Evolutionary conservation across 2,888 invertebrate genomes (phyloP).

Genomic region (Cephus pygmeus): DNA sequence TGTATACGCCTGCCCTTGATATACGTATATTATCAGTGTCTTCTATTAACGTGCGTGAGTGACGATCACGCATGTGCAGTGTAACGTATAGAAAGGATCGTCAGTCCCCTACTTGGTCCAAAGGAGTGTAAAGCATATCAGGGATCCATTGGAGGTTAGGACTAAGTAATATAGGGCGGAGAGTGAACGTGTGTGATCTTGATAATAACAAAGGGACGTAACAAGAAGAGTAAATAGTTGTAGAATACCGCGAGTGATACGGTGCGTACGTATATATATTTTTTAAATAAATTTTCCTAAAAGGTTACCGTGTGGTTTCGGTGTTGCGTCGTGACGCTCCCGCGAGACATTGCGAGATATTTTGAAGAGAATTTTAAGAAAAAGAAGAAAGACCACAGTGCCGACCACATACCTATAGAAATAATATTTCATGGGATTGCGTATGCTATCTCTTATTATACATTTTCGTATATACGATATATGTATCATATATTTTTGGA

Average conservation of each 20-base stretch:
- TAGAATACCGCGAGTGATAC: background rate
- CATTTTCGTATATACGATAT: constrained; percentile 17
- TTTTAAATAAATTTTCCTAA: constrained; percentile 11
- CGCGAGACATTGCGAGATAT: background rate
- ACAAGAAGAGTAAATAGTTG: constrained; percentile 13
- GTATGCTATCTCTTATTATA: background rate
- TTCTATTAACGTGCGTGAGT: background rate
- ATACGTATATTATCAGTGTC: background rate
- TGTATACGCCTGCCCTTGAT: background rate
- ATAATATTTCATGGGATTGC: background rate
- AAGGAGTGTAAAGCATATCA: background rate
- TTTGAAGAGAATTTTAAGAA: background rate
- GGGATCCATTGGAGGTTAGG: background rate
- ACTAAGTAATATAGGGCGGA: background rate
- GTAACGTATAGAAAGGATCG: background rate
- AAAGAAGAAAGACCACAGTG: background rate
- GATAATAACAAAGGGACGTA: constrained; percentile 9
- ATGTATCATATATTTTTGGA: constrained; percentile 52
- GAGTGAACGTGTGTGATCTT: constrained; percentile 8
- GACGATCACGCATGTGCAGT: background rate
- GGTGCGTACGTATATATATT: constrained; percentile 11
- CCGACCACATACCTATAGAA: background rate
- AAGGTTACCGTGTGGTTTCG: background rate
- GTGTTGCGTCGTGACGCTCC: background rate
- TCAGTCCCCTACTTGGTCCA: background rate